Evolutionary conservation across 2,888 invertebrate genomes (phyloP).

Genomic region (Ecliptopera silaceata): DNA sequence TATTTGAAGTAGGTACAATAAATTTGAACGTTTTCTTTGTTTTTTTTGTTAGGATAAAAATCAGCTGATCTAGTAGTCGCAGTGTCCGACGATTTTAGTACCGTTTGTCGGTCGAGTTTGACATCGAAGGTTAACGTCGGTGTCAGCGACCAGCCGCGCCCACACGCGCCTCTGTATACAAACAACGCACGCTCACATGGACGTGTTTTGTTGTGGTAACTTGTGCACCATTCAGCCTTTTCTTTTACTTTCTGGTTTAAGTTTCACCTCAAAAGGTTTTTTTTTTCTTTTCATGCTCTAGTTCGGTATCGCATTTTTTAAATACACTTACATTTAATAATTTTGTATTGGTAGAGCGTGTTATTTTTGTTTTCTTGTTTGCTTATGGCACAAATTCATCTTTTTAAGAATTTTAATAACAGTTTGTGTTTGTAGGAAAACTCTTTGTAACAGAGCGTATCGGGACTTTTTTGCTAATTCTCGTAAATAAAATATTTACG

Average conservation of each 20-base stretch:
- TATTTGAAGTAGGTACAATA: no score
- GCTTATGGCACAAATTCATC: neutral
- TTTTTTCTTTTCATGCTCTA: neutral
- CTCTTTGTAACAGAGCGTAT: no score
- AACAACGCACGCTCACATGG: conserved; percentile 59
- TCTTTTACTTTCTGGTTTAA: neutral
- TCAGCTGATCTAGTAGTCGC: conserved; percentile 6
- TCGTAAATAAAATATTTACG: neutral
- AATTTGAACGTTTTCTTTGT: no score
- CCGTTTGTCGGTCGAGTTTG: conserved; percentile 66
- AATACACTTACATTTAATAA: neutral
- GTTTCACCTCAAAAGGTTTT: conserved; percentile 1
- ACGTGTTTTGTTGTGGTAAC: conserved; percentile 23
- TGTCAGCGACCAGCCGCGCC: conserved; percentile 80
- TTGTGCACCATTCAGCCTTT: conserved; percentile 2
- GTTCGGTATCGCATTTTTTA: neutral
- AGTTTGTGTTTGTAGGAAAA: no score
- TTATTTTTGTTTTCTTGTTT: neutral
- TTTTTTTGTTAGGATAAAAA: neutral
- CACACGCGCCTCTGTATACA: conserved; percentile 75
- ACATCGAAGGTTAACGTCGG: conserved; percentile 80
- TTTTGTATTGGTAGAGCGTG: neutral
- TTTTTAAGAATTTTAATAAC: neutral
- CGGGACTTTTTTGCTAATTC: neutral
- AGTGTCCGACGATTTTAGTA: conserved; percentile 16